Evolutionary conservation across 2,113 vertebrate genomes (phyloP), one percentile per base, ranked within the genome.

Genomic region (Rhinopomastus cyanomelas): DNA sequence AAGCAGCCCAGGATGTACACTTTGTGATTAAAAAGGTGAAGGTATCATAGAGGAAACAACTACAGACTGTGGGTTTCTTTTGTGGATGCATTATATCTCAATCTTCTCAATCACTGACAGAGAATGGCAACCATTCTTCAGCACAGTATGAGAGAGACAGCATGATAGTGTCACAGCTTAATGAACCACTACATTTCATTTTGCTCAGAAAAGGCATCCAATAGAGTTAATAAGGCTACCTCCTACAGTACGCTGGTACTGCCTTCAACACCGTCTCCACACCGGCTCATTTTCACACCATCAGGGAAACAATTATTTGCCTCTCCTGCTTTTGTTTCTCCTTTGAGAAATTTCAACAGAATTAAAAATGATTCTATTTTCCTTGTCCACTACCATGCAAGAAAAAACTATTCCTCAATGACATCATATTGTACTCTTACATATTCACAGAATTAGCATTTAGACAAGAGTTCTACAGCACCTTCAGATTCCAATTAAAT

Each of bases 141-240:
- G 60, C 46, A 81, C 17, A 92, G 17, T 39, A 79, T 32, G 39
- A 81, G 91, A 94, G 39, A 66, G 3, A 12, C 6, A 91, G 78
- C 16, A 46, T 10, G 36, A 71, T 1, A 77, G 19, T 5, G 13
- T 55, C 30, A 57, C 60, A 81, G 56, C 39, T 55, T 90, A 94
- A 94, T 56, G 52, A 94, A 74, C 44, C 14, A 66, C 56, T 90
- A 62, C 55, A 87, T 88, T 83, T 67, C 21, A 56, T 81, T 85
- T 84, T 81, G 68, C 44, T 88, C 68, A 85, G 68, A 87, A 94
- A 86, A 8, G 46, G 51, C 23, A 81, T 67, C 64, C 59, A 93
- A 56, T 25, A 90, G 79, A 94, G 90, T 49, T 46, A 85, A 34
- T 65, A 91, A 59, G 60, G 52, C 46, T 78, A 18, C 16, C 34